Evolutionary conservation across 2,797 vertebrate species (phyloP).

Genomic region (Carduelis carduelis): DNA sequence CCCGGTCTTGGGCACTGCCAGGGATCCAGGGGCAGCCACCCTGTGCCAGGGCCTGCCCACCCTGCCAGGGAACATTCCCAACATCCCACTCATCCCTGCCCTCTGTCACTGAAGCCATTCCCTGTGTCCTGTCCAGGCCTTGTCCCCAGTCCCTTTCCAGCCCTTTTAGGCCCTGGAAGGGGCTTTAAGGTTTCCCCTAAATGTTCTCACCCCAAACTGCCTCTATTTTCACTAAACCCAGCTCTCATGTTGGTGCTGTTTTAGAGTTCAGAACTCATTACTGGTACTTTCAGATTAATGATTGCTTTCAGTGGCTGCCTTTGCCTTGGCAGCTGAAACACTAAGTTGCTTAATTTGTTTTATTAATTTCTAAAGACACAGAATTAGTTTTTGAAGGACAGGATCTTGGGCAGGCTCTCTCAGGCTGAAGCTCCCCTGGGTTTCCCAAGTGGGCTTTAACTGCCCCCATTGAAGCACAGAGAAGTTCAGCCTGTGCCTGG

Average conservation of each 20-base stretch:
- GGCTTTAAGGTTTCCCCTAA: background rate
- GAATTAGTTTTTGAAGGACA: background rate
- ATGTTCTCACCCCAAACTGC: background rate
- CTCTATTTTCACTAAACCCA: background rate
- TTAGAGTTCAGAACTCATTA: background rate
- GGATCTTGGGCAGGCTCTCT: background rate
- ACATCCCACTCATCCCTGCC: background rate
- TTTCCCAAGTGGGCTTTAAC: background rate
- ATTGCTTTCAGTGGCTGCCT: background rate
- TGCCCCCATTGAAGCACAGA: background rate
- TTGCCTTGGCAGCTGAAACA: background rate
- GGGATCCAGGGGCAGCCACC: background rate
- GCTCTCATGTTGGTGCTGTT: background rate
- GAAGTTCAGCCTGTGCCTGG: background rate
- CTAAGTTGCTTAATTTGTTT: background rate
- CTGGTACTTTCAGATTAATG: background rate
- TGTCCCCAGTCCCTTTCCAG: background rate
- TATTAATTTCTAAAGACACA: background rate
- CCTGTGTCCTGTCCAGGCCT: background rate
- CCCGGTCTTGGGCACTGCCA: background rate
- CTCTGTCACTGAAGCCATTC: background rate
- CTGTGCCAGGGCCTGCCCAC: background rate
- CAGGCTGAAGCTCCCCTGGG: background rate
- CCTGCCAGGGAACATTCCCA: accelerated
- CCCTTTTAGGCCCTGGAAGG: background rate